Evolutionary conservation across 1,140 invertebrate genomes (phyloP), one percentile per base, ranked within the genome.

Genomic region (Polypedilum vanderplanki): DNA sequence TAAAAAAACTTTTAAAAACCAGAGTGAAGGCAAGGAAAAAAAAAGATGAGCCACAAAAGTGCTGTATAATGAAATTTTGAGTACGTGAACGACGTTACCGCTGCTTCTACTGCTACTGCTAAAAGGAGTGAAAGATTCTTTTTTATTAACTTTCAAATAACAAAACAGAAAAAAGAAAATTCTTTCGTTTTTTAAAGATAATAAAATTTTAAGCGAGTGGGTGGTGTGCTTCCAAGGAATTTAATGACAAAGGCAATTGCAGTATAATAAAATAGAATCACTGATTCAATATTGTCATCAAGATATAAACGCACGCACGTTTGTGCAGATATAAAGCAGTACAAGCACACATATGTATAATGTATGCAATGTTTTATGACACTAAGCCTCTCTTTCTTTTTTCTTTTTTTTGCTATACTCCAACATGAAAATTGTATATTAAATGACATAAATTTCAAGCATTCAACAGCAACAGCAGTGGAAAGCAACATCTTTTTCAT

Each of bases 21-120:
- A n/a, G 46, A n/a, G 46, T 15, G n/a, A n/a, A 57, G 10, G n/a
- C 9, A 57, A n/a, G 12, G 2, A 41, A 41, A 41, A 46, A n/a
- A 57, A n/a, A 18, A 70, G 65, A 70, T 70, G 46, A 57, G 65
- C 65, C 65, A 70, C 65, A 70, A 70, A 70, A 70, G 65, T 70
- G 65, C 65, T 70, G 65, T 70, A 70, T 70, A 70, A 70, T 70
- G 65, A 70, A 70, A 70, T 70, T 70, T 70, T 70, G 65, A 70
- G 17, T 70, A 70, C 65, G 65, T 70, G 65, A 18, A 70, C 15
- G 20, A 57, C 12, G 46, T 57, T 57, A 57, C 9, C 9, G 20
- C 24, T 5, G 24, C 24, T 33, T 3, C 24, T 33, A 33, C 24
- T 33, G 24, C 24, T 33, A 5, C 24, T 33, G 24, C 24, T 33